phyloP scores from a whole-genome alignment of 35 echinoderm and acorn worm species.

The Hemicentrotus pulcherrimus region DNA sequence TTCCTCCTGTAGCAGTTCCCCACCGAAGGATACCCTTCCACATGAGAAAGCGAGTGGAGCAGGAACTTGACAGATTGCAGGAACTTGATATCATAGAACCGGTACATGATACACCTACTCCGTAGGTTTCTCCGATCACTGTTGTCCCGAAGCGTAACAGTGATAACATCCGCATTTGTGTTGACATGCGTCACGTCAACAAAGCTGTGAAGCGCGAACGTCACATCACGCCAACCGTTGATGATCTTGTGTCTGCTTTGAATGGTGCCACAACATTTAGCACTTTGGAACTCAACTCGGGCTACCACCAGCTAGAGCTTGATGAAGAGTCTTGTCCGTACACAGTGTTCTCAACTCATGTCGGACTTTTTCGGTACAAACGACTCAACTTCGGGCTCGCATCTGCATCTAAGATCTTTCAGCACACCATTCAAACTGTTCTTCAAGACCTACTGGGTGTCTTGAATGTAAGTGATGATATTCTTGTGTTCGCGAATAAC shows the following conservation, averaged over 20 bases:
- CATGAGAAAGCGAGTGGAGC: not conserved
- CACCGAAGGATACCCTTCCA: not conserved
- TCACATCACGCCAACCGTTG: conserved; percentile 71
- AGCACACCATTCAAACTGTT: conserved; percentile 23
- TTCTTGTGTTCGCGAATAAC: conserved; percentile 52
- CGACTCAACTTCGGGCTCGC: conserved; percentile 50
- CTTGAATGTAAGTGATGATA: conserved; percentile 59
- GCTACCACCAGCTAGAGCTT: conserved; percentile 59
- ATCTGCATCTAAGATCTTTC: conserved; percentile 64
- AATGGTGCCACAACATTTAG: conserved; percentile 59
- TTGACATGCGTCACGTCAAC: conserved; percentile 61
- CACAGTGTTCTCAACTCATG: conserved; percentile 58
- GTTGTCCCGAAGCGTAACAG: conserved; percentile 32
- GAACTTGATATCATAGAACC: conserved; percentile 43
- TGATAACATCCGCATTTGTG: conserved; percentile 38
- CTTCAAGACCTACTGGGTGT: conserved; percentile 37
- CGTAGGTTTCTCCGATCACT: conserved; percentile 21
- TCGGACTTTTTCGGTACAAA: conserved; percentile 50
- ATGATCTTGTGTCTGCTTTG: conserved; percentile 61
- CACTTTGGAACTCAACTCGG: conserved; percentile 67
- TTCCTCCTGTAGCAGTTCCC: not conserved
- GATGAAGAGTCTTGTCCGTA: conserved; percentile 32
- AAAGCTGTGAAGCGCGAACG: conserved; percentile 57
- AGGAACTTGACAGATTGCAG: not conserved
- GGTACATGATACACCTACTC: conserved; percentile 31